These are phyloP conservation scores for Kryptolebias ocellatus DNA, from an alignment of 2,797 vertebrate genomes.

Conservation along the genomic window DNA sequence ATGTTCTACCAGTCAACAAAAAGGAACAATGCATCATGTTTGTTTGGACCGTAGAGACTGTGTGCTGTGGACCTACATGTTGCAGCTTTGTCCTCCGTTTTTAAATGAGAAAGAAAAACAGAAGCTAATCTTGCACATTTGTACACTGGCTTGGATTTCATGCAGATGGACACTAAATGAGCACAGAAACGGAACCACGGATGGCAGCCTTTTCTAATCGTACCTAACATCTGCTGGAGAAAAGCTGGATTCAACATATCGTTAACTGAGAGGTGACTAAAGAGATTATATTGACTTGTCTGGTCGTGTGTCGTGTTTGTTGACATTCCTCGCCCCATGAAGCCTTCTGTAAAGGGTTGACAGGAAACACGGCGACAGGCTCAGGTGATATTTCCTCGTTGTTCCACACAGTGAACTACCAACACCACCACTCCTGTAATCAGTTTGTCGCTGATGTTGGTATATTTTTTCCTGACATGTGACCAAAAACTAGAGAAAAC, in stretches of 20 bases:
- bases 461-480: neutral
- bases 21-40: neutral
- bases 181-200: slow-evolving; percentile 38
- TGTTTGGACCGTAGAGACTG: slow-evolving; percentile 25
- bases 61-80: slow-evolving; percentile 6
- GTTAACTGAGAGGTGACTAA: slow-evolving; percentile 15
- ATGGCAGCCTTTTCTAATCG: slow-evolving; percentile 14
- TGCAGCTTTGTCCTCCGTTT: slow-evolving; percentile 7
- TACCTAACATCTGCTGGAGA: slow-evolving; percentile 13
- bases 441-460: neutral
- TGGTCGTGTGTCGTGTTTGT: slow-evolving; percentile 23
- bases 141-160: slow-evolving; percentile 26
- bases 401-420: neutral
- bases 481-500: neutral
- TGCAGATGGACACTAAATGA: slow-evolving; percentile 14
- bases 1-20: neutral
- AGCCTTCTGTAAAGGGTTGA: slow-evolving; percentile 35
- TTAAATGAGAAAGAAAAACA: neutral
- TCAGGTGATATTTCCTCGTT: slow-evolving; percentile 40
- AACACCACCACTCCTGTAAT: neutral
- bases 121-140: neutral
- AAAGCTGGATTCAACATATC: slow-evolving; percentile 34
- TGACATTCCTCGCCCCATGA: slow-evolving; percentile 54
- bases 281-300: slow-evolving; percentile 22
- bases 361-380: slow-evolving; percentile 25